Conservation (phyloP, 2,113 vertebrate species). For the Saimiri boliviensis region DNA sequence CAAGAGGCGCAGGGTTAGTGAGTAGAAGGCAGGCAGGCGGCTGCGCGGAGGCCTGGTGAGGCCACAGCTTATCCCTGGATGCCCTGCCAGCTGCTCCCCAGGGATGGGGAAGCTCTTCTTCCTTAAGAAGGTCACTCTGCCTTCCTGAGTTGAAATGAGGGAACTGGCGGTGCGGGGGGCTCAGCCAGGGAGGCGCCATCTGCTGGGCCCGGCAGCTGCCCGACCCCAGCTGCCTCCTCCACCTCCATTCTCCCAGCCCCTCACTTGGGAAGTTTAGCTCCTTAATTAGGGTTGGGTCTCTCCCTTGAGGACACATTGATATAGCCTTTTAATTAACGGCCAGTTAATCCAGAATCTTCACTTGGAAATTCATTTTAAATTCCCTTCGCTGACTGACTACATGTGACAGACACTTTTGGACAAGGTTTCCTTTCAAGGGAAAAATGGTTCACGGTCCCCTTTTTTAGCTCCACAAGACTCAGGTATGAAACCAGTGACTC, state of each 20-base stretch:
- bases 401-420: neutral
- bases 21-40: neutral
- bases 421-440: neutral
- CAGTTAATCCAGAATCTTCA: neutral
- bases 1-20: conserved; percentile 60
- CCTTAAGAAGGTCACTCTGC: neutral
- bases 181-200: neutral
- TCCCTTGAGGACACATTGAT: neutral
- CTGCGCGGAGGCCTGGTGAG: neutral
- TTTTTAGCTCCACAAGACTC: neutral
- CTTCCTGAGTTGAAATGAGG: neutral
- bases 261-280: neutral
- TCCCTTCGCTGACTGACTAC: neutral
- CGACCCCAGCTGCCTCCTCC: neutral
- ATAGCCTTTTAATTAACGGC: neutral
- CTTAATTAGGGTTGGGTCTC: neutral
- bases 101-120: neutral
- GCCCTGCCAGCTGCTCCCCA: neutral
- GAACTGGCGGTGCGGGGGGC: no score
- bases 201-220: neutral
- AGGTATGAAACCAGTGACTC: neutral
- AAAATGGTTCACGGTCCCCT: neutral
- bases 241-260: neutral
- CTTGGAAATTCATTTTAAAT: neutral
- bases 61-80: neutral